Percentiles rank a stretch among this genome's conserved stretches.
Evolutionary conservation across 2,113 vertebrate genomes (phyloP).

Genomic region (Centrocercus urophasianus): DNA sequence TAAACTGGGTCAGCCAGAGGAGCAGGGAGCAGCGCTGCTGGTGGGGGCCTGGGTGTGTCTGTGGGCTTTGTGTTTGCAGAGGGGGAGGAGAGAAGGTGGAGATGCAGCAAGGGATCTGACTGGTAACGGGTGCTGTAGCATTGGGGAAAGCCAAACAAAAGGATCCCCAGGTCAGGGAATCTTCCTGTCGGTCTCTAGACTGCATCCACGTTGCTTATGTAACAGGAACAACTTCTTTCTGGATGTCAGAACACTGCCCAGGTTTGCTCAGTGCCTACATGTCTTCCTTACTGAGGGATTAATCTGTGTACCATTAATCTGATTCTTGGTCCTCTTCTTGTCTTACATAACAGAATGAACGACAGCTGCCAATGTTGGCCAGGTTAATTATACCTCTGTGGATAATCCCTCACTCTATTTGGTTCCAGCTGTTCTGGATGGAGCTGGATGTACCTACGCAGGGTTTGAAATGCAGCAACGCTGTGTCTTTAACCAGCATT

Average conservation of each 20-base stretch:
- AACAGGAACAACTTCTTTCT: not conserved
- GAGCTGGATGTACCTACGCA: not conserved
- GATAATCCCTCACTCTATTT: not conserved
- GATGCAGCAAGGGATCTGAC: not conserved
- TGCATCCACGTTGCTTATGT: not conserved
- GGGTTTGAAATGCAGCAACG: not conserved
- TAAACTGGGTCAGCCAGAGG: not conserved
- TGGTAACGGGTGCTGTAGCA: not conserved
- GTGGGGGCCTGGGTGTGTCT: accelerated
- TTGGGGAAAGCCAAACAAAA: not conserved
- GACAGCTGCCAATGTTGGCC: not conserved
- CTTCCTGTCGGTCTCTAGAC: not conserved
- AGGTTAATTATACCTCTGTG: slow-evolving; percentile 16
- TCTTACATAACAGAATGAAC: not conserved
- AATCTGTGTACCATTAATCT: not conserved
- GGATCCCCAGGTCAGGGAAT: not conserved
- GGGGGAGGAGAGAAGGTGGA: not conserved
- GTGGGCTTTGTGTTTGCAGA: not conserved
- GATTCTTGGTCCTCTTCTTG: not conserved
- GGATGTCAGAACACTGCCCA: not conserved
- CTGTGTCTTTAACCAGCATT: not conserved
- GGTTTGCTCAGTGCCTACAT: not conserved
- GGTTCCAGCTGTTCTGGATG: not conserved
- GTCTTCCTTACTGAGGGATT: not conserved
- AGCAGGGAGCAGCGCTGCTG: not conserved